Evolutionary conservation across 2,113 vertebrate genomes (phyloP).

Genomic region (Felis chaus): DNA sequence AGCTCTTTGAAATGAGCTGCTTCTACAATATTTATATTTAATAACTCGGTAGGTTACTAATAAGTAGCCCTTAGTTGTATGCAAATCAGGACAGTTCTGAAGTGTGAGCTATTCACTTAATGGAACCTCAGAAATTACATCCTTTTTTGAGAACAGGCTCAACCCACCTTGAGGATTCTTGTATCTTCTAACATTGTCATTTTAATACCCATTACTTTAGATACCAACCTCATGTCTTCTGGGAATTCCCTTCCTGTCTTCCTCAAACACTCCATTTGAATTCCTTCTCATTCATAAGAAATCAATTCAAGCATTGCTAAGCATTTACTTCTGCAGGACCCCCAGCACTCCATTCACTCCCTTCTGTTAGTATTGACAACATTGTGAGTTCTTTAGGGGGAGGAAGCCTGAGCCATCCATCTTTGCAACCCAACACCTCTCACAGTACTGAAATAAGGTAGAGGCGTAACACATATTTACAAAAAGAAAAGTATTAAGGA

Average conservation of each 20-base stretch:
- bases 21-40: background rate
- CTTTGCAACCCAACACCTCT: background rate
- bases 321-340: background rate
- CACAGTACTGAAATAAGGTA: background rate
- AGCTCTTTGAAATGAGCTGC: background rate
- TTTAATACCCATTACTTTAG: background rate
- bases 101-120: background rate
- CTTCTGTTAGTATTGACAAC: background rate
- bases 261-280: background rate
- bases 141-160: background rate
- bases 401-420: background rate
- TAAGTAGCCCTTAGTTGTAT: background rate
- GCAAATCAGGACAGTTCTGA: background rate
- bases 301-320: background rate
- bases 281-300: background rate
- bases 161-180: background rate
- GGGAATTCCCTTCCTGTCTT: background rate
- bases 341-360: background rate
- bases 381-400: background rate
- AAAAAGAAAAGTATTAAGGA: background rate
- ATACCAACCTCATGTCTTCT: background rate
- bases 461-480: background rate
- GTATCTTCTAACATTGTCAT: background rate
- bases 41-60: background rate
- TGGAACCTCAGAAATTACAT: background rate